Evolutionary conservation across 2,888 invertebrate species (phyloP).

Genomic region (Nomada fucata): DNA sequence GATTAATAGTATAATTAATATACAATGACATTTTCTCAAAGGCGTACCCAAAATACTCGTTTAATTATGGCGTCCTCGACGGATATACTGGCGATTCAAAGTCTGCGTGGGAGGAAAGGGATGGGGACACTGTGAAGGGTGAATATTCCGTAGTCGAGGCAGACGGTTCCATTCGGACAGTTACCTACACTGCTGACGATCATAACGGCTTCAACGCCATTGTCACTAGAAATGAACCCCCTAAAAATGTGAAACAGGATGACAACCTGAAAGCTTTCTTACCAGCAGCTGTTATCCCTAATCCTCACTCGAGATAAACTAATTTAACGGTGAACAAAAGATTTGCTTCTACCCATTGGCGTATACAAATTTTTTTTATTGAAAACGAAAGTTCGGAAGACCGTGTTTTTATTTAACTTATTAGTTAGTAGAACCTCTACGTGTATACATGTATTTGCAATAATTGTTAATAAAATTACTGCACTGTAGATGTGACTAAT

Average conservation of each 20-base stretch:
- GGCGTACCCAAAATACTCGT: conserved; percentile 78
- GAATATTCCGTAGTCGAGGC: conserved; percentile 80
- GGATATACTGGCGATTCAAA: conserved; percentile 79
- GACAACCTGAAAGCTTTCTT: conserved; percentile 56
- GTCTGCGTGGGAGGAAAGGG: conserved; percentile 79
- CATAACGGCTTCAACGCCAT: conserved; percentile 78
- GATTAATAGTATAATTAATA: too few species aligned
- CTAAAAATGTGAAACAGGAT: conserved; percentile 50
- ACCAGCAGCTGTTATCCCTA: conserved; percentile 41
- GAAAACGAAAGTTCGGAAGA: background rate
- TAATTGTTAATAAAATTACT: too few species aligned
- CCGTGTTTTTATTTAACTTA: too few species aligned
- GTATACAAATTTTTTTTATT: background rate
- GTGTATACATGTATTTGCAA: too few species aligned
- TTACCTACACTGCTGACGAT: conserved; percentile 79
- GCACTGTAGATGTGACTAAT: too few species aligned
- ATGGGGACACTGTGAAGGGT: conserved; percentile 78
- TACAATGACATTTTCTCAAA: conserved; percentile 37
- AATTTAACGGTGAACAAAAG: background rate
- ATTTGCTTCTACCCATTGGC: background rate
- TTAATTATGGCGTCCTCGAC: conserved; percentile 79
- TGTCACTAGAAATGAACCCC: conserved; percentile 74
- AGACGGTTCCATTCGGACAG: conserved; percentile 78
- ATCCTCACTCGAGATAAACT: background rate
- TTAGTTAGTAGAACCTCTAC: too few species aligned